phyloP scores from a whole-genome alignment of 2,888 invertebrate genomes.

The Thymelicus acteon region DNA sequence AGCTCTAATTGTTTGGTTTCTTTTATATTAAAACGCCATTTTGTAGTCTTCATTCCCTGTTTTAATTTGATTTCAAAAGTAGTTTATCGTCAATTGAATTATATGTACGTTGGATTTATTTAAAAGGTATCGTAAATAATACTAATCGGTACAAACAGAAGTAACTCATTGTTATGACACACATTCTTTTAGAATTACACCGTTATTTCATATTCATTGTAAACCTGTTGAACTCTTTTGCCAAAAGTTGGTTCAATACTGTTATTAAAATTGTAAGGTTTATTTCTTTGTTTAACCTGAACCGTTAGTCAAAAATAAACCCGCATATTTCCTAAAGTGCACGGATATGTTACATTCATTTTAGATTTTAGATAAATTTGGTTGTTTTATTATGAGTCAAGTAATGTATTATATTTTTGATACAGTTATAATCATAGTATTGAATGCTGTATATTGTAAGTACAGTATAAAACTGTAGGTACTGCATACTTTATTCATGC shows the following conservation, averaged over 20 bases:
- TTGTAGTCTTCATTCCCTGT: conserved; percentile 49
- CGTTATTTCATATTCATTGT: conserved; percentile 28
- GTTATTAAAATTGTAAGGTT: neutral
- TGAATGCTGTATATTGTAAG: too few species aligned
- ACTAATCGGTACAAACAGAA: neutral
- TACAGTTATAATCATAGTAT: too few species aligned
- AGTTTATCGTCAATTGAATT: neutral
- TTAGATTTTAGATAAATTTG: neutral
- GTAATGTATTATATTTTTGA: too few species aligned
- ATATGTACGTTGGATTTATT: neutral
- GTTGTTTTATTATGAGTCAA: neutral
- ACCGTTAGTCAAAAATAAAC: neutral
- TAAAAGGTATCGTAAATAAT: conserved; percentile 23
- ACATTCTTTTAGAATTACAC: conserved; percentile 25
- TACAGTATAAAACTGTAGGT: neutral
- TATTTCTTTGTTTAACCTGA: neutral
- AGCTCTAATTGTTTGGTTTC: conserved; percentile 68
- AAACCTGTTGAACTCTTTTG: conserved; percentile 16
- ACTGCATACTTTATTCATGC: neutral
- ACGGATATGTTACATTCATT: neutral
- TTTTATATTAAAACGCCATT: conserved; percentile 73
- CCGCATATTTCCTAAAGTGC: neutral
- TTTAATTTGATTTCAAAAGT: conserved; percentile 4
- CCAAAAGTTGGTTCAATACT: neutral
- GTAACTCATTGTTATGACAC: conserved; percentile 16